Evolutionary conservation across 2,888 invertebrate genomes (phyloP).

Genomic region (Leptothorax acervorum): DNA sequence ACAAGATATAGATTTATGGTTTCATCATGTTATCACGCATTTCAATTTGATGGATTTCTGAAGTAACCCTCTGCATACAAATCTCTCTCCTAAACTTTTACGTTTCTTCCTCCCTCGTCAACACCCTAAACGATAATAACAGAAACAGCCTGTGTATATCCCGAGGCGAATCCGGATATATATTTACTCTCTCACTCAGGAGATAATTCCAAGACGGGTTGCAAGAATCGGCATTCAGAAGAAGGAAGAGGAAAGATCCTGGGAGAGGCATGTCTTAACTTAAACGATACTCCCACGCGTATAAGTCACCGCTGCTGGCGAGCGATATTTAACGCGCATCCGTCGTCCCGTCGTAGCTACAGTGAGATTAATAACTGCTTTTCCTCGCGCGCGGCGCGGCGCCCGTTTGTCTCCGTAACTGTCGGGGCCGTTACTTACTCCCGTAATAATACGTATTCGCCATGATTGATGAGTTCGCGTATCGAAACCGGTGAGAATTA

Average conservation of each 20-base stretch:
- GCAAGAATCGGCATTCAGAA: slow-evolving; percentile 19
- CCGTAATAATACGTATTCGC: slow-evolving; percentile 40
- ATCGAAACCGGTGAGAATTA: slow-evolving; percentile 64
- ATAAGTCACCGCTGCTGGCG: slow-evolving; percentile 33
- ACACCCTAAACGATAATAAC: slow-evolving; percentile 63
- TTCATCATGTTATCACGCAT: background rate
- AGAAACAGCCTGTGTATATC: slow-evolving; percentile 35
- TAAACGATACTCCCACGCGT: slow-evolving; percentile 40
- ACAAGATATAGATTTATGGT: background rate
- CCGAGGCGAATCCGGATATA: slow-evolving; percentile 38
- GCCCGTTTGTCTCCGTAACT: slow-evolving; percentile 43
- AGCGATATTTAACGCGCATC: slow-evolving; percentile 55
- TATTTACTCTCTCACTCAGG: slow-evolving; percentile 5
- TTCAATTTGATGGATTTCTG: slow-evolving; percentile 23
- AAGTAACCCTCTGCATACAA: slow-evolving; percentile 19
- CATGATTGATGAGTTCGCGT: slow-evolving; percentile 59
- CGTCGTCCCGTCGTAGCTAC: slow-evolving; percentile 42
- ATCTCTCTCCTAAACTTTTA: slow-evolving; percentile 30
- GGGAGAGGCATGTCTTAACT: slow-evolving; percentile 33
- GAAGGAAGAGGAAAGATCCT: slow-evolving; percentile 8
- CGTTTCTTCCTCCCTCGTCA: slow-evolving; percentile 49
- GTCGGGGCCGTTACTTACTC: slow-evolving; percentile 17
- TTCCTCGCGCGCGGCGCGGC: slow-evolving; percentile 41
- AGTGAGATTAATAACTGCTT: slow-evolving; percentile 63
- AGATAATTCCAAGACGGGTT: background rate